Conservation (phyloP, 2,888 invertebrate species). For the Artemia sinica region DNA sequence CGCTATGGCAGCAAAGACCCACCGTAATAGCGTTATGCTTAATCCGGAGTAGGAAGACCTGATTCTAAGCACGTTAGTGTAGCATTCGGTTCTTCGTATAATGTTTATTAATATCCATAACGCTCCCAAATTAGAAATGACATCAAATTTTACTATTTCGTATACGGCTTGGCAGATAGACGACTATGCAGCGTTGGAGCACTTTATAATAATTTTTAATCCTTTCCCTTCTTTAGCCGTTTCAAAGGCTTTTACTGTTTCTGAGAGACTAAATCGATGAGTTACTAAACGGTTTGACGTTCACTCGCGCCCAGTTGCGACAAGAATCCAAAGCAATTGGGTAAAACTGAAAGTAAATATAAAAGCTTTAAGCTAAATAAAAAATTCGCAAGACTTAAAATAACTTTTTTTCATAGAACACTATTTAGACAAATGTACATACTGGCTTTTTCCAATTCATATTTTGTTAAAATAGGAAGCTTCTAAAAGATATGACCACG, state of each 20-base stretch:
- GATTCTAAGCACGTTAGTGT: too few species aligned
- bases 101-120: too few species aligned
- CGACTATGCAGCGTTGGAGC: slow-evolving; percentile 26
- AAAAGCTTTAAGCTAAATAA: slow-evolving; percentile 10
- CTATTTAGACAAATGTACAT: neutral
- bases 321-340: slow-evolving; percentile 53
- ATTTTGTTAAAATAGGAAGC: too few species aligned
- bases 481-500: too few species aligned
- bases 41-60: too few species aligned
- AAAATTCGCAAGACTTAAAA: neutral
- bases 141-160: too few species aligned
- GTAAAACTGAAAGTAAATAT: slow-evolving; percentile 45
- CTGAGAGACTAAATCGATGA: slow-evolving; percentile 57
- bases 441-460: neutral
- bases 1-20: too few species aligned
- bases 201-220: slow-evolving; percentile 77
- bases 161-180: too few species aligned
- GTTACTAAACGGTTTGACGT: slow-evolving; percentile 70
- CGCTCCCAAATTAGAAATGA: too few species aligned
- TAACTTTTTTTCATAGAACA: neutral
- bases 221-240: slow-evolving; percentile 52
- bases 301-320: slow-evolving; percentile 52
- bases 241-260: slow-evolving; percentile 65
- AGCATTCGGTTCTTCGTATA: too few species aligned
- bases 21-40: too few species aligned